Conservation (phyloP, 2,113 vertebrate species). For the Pavo muticus region DNA sequence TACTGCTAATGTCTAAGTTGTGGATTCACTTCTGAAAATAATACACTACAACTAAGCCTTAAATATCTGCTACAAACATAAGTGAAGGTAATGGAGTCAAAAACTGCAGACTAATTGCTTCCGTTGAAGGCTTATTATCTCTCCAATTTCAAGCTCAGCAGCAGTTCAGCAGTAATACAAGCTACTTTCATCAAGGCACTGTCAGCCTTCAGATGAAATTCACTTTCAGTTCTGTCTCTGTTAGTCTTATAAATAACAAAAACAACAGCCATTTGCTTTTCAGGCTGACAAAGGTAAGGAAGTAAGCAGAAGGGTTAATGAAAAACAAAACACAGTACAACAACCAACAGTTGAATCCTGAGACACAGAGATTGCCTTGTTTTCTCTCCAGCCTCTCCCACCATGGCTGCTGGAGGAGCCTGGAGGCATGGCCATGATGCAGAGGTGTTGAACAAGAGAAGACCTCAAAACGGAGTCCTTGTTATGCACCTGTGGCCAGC, state of each 20-base stretch:
- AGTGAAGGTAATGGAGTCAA: constrained; percentile 21
- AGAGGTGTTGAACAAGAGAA: not conserved
- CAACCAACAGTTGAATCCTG: not conserved
- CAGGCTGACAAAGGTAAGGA: not conserved
- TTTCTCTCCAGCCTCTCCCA: not conserved
- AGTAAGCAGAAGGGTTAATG: not conserved
- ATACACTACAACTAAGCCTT: not conserved
- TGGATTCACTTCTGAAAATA: constrained; percentile 22
- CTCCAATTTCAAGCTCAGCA: not conserved
- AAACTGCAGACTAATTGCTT: constrained; percentile 49
- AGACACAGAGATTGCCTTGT: not conserved
- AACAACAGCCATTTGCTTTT: not conserved
- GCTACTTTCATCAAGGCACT: not conserved
- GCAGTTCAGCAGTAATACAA: constrained; percentile 21
- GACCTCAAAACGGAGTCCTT: not conserved
- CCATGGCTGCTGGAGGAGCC: not conserved
- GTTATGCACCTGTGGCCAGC: not conserved
- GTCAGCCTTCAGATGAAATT: not conserved
- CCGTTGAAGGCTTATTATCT: constrained; percentile 25
- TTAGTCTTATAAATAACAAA: not conserved
- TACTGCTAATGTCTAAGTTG: not conserved
- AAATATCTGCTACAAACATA: not conserved
- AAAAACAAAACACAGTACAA: rapidly evolving
- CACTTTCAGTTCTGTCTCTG: not conserved
- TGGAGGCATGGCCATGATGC: rapidly evolving